Percentiles rank a stretch among this genome's conserved stretches.
phyloP scores from a whole-genome alignment of 2,888 invertebrate species.

The Scaptomyza polygonia region DNA sequence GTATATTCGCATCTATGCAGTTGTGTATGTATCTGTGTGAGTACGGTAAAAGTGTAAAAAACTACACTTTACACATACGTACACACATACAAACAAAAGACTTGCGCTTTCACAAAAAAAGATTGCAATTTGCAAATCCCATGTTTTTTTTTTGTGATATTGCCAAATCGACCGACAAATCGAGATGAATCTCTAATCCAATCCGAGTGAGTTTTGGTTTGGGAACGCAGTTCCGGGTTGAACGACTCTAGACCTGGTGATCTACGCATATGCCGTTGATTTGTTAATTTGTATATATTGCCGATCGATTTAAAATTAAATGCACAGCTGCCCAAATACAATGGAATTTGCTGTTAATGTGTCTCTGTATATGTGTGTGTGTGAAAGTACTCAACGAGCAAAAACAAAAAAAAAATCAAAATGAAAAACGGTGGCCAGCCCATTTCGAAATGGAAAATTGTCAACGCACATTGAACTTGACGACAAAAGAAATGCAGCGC shows the following conservation, averaged over 20 bases:
- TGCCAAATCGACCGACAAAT: slow-evolving; percentile 37
- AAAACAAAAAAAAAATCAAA: slow-evolving; percentile 46
- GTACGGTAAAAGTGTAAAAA: slow-evolving; percentile 71
- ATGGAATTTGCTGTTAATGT: slow-evolving; percentile 30
- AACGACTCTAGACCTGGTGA: slow-evolving; percentile 46
- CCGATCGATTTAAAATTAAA: slow-evolving; percentile 75
- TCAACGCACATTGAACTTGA: slow-evolving; percentile 80
- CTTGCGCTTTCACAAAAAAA: slow-evolving; percentile 75
- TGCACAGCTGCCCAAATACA: slow-evolving; percentile 73
- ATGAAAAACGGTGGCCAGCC: slow-evolving; percentile 62
- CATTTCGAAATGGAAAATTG: slow-evolving; percentile 75
- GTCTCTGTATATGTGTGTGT: slow-evolving; percentile 29
- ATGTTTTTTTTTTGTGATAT: slow-evolving; percentile 36
- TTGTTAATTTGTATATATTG: slow-evolving; percentile 43
- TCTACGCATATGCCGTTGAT: slow-evolving; percentile 16
- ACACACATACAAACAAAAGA: slow-evolving; percentile 50
- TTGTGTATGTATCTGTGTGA: slow-evolving; percentile 23
- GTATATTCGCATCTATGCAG: slow-evolving; percentile 37
- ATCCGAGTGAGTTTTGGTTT: slow-evolving; percentile 15
- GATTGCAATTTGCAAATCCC: slow-evolving; percentile 31
- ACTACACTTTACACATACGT: slow-evolving; percentile 42
- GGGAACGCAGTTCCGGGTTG: slow-evolving; percentile 69
- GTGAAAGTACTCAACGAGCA: slow-evolving; percentile 55
- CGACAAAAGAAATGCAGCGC: slow-evolving; percentile 63
- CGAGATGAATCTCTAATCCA: slow-evolving; percentile 38